Base-by-base conservation (phyloP, 2,888 invertebrate species). In the Polymixis flavicincta region DNA sequence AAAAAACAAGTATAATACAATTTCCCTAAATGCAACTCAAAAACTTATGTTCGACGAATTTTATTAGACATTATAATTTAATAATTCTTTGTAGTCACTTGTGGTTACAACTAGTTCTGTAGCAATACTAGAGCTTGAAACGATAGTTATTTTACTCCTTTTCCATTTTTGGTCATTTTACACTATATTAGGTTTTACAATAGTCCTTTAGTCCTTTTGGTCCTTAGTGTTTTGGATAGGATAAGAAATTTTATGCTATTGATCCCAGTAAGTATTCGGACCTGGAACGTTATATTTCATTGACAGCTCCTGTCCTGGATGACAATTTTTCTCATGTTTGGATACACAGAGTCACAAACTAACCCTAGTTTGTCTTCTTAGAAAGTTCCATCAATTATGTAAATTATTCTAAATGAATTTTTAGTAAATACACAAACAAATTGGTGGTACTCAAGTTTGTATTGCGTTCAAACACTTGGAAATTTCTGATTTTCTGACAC, bases 301-400 rank as follows among this genome's bases (percentile, higher is more conserved):
- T 83, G 81, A 78, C 79, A 81, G 60, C 28, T n/a, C 14, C 6
- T 32, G 7, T n/a, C n/a, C n/a, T n/a, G n/a, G n/a, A 22, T 73
- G 74, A 78, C 82, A 68, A 19, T 28, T 63, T 1, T 6, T 4
- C 0, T 32, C 0, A 25, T 37, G 63, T 74, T 82, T 60, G 81
- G 83, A 82, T 70, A 83, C 70, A 71, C 45, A 25, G 2, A 19
- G 50, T 9, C 28, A 28, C 28, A 32, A 22, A 22, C 8, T 14
- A 65, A 19, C 1, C 0, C 5, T n/a, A n/a, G n/a, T n/a, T n/a
- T n/a, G n/a, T n/a, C n/a, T 42, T 48, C 2, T 2, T 17, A 1
- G 8, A 25, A n/a, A 0, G 3, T 54, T 28, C 25, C 9, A 2
- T 28, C 0, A 2, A 1, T 25, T 19, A 50, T n/a, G 9, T 13